A percentile compares a stretch with the other conserved stretches of the same genome.
Evolutionary conservation across 1,140 invertebrate species (phyloP).

Genomic region (Liolophura sinensis): DNA sequence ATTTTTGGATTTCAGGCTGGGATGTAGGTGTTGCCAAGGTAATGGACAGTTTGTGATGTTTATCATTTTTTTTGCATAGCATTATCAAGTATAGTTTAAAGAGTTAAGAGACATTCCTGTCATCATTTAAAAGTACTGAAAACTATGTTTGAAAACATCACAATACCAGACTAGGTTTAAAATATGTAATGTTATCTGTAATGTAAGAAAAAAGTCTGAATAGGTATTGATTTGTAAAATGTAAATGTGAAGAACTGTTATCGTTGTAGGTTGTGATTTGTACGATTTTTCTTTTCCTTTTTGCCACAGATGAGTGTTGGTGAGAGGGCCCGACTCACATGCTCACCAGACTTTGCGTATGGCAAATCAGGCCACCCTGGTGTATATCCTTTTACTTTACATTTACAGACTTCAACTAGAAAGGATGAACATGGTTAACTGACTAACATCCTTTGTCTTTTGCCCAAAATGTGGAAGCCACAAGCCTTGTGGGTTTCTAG

Average conservation of each 20-base stretch:
- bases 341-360: constrained; percentile 90
- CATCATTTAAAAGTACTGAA: background rate
- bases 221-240: background rate
- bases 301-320: constrained; percentile 86
- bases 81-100: constrained; percentile 6
- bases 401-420: background rate
- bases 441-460: background rate
- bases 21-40: constrained; percentile 39
- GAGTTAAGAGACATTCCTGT: constrained; percentile 4
- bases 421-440: background rate
- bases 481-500: background rate
- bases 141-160: background rate
- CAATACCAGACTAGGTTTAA: background rate
- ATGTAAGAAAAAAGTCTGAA: background rate
- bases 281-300: constrained; percentile 2
- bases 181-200: background rate
- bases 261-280: constrained; percentile 2
- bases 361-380: constrained; percentile 83
- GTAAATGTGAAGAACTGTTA: background rate
- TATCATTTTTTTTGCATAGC: constrained; percentile 10
- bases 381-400: constrained; percentile 60
- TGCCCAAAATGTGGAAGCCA: background rate
- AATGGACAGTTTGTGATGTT: constrained; percentile 9
- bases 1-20: constrained; percentile 37
- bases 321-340: constrained; percentile 80